phyloP scores from a whole-genome alignment of 2,113 vertebrate genomes.

The Pterophyllum scalare region DNA sequence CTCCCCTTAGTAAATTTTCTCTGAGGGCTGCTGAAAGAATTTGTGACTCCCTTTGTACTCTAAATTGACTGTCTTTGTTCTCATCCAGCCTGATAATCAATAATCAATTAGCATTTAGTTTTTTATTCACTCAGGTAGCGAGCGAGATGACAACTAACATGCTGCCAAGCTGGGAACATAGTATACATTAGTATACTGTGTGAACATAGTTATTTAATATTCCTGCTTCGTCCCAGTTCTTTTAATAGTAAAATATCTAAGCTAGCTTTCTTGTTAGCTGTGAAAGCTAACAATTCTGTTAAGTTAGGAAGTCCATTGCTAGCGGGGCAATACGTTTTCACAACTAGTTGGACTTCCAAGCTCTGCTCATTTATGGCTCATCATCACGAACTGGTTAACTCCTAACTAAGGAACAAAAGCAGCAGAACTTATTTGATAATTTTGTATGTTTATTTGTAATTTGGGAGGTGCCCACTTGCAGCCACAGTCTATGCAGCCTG shows the following conservation, averaged over 20 bases:
- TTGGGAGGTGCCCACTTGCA: not conserved
- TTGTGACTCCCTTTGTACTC: not conserved
- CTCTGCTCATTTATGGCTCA: not conserved
- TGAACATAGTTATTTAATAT: not conserved
- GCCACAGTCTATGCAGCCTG: not conserved
- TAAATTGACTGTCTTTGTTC: not conserved
- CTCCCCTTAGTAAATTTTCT: constrained; percentile 4
- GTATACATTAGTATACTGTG: not conserved
- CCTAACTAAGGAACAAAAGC: not conserved
- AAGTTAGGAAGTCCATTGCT: not conserved
- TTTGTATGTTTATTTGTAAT: not conserved
- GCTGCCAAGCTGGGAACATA: not conserved
- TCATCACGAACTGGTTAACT: not conserved
- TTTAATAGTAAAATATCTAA: not conserved
- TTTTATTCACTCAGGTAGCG: not conserved
- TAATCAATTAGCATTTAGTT: not conserved
- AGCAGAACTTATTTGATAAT: not conserved
- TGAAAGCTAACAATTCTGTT: not conserved
- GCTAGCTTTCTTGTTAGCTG: not conserved
- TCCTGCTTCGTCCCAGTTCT: not conserved
- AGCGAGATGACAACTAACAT: accelerated
- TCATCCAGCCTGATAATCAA: not conserved
- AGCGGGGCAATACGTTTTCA: not conserved
- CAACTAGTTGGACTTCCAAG: no score
- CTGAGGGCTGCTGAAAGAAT: not conserved